Evolutionary conservation across 2,888 invertebrate species (phyloP).

Genomic region (Ornithoptera priamus): DNA sequence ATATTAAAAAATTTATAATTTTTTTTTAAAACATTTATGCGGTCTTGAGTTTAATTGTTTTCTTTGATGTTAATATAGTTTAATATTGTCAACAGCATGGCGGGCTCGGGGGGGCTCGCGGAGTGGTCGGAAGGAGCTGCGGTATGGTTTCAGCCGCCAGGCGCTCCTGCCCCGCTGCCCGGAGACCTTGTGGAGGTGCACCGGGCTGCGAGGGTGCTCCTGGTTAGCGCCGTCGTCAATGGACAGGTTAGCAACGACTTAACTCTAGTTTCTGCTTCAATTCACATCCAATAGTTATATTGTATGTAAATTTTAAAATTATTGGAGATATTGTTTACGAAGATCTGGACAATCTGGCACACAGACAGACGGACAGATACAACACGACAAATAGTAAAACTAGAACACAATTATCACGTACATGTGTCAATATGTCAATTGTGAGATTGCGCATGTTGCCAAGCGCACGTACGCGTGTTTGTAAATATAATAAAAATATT

Average conservation of each 20-base stretch:
- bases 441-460: constrained; percentile 5
- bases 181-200: constrained; percentile 95
- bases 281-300: too few relatives aligned
- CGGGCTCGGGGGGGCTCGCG: constrained; percentile 72
- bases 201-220: constrained; percentile 92
- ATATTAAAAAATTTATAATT: too few relatives aligned
- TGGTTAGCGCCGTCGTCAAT: constrained; percentile 92
- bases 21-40: too few relatives aligned
- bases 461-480: constrained; percentile 13
- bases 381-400: constrained; percentile 1
- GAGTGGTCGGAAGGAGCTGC: constrained; percentile 91
- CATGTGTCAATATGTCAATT: constrained; percentile 14
- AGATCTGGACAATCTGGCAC: neutral
- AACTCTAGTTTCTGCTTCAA: too few relatives aligned
- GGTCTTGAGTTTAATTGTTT: neutral
- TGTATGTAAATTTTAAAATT: too few relatives aligned
- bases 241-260: constrained; percentile 83
- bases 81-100: constrained; percentile 56
- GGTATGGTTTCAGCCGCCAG: constrained; percentile 95
- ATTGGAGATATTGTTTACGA: neutral
- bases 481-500: neutral
- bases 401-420: constrained; percentile 18
- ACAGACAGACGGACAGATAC: neutral
- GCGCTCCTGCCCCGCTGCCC: constrained; percentile 93
- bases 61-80: neutral